Evolutionary conservation across 1,140 invertebrate species (phyloP), one percentile per base, ranked within the genome.

Genomic region (Megathymus violae): DNA sequence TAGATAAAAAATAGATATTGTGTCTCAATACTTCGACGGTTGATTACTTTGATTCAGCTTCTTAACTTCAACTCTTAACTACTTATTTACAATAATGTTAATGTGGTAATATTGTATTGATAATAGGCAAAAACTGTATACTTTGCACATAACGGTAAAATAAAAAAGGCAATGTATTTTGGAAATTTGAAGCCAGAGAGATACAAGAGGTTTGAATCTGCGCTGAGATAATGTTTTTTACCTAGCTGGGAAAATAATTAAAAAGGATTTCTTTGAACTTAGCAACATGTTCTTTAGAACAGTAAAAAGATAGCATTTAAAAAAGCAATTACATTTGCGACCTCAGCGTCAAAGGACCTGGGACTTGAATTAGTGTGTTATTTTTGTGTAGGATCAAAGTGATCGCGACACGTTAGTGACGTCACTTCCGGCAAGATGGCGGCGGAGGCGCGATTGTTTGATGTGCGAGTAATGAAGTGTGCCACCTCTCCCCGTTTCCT

Each of bases 391-490:
- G 77, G 85, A 89, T 89, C 87, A 87, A 88, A 88, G 84, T 75
- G 78, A 86, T 81, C 69, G 74, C 67, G 64, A 68, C 69, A 78
- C 76, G 80, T 79, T 76, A 78, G 71, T 88, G 84, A 89, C 80
- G 85, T 85, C 80, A 87, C 81, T 85, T 89, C 87, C 87, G 81
- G 78, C 80, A 88, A 89, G 85, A 89, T 89, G 86, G 83, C 83
- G 86, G 76, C 82, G 71, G 70, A 74, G 71, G 73, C 54, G 73
- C 79, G 85, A 88, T 89, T 88, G 87, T 89, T 89, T 89, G 87
- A 89, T 88, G 80, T 82, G 81, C 79, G 78, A 83, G 83, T 88
- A 88, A 89, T 89, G 87, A 89, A 89, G 85, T 86, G 80, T 83
- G 77, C 77, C 78, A 82, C 77, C 78, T 84, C 82, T 82, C 81